A percentile compares a stretch with the other conserved stretches of the same genome.
Evolutionary conservation across 2,113 vertebrate genomes (phyloP).

Genomic region (Hassar affinis): DNA sequence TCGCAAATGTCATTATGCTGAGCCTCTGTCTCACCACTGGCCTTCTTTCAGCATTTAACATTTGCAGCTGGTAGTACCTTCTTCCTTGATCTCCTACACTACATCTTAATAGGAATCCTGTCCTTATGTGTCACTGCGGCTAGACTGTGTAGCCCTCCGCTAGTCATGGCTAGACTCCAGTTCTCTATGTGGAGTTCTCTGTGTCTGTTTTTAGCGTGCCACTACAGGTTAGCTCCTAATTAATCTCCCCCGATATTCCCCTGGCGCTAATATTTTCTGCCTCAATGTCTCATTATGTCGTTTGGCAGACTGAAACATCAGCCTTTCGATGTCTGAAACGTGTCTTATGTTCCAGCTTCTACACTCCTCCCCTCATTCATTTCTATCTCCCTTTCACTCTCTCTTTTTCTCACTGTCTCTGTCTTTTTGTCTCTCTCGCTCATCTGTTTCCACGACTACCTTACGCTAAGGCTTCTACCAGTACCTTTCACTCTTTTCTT

Average conservation of each 20-base stretch:
- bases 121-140: not conserved
- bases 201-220: conserved; percentile 68
- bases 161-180: not conserved
- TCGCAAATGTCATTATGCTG: not conserved
- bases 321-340: conserved; percentile 74
- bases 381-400: conserved; percentile 33
- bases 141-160: not conserved
- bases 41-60: conserved; percentile 23
- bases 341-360: conserved; percentile 66
- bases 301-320: conserved; percentile 88
- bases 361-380: not conserved
- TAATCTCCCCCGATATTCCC: conserved; percentile 93
- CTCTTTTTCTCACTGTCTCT: conserved; percentile 43
- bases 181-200: conserved; percentile 5
- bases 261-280: conserved; percentile 92
- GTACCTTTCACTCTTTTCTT: not conserved
- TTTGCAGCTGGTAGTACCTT: conserved; percentile 7
- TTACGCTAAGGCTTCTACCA: conserved; percentile 73
- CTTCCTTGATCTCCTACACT: conserved; percentile 9
- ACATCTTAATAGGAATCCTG: not conserved
- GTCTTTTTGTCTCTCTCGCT: conserved; percentile 39
- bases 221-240: conserved; percentile 94
- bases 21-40: not conserved
- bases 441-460: conserved; percentile 71
- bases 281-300: conserved; percentile 88